Percentiles rank a stretch among this genome's conserved stretches.
phyloP scores from a whole-genome alignment of 2,113 vertebrate genomes.

The Climacteris rufus region DNA sequence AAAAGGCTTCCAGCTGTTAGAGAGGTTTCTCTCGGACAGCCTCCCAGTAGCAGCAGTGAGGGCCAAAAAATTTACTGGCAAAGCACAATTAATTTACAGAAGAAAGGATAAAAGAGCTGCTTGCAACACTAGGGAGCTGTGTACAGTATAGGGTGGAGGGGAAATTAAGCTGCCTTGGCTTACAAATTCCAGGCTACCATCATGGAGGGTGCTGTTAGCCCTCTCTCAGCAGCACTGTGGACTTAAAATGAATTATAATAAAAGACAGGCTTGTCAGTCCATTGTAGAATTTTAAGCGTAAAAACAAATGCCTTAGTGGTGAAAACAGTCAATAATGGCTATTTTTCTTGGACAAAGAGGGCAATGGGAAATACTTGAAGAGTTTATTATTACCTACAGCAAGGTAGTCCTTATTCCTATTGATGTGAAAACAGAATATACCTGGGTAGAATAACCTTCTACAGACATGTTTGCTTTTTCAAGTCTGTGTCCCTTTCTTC shows the following conservation, averaged over 20 bases:
- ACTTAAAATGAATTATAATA: background rate
- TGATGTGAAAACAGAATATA: background rate
- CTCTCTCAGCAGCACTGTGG: background rate
- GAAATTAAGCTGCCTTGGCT: background rate
- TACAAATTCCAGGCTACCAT: background rate
- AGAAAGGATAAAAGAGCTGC: background rate
- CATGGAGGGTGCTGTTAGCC: rapidly evolving
- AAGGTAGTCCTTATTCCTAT: background rate
- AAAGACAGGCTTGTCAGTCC: background rate
- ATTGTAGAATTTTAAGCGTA: background rate
- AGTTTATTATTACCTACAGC: background rate
- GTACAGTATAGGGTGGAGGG: background rate
- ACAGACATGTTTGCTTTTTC: background rate
- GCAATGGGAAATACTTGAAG: background rate
- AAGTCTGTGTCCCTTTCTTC: background rate
- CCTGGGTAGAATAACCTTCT: background rate
- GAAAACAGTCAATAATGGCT: background rate
- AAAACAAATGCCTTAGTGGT: background rate
- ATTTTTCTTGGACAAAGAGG: background rate
- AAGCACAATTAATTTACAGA: background rate
- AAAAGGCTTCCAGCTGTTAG: background rate
- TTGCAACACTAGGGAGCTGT: background rate
- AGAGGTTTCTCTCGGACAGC: background rate
- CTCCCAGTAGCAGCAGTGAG: background rate
- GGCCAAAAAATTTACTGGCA: background rate